phyloP scores from a whole-genome alignment of 2,797 vertebrate species.

The Spea hammondii region DNA sequence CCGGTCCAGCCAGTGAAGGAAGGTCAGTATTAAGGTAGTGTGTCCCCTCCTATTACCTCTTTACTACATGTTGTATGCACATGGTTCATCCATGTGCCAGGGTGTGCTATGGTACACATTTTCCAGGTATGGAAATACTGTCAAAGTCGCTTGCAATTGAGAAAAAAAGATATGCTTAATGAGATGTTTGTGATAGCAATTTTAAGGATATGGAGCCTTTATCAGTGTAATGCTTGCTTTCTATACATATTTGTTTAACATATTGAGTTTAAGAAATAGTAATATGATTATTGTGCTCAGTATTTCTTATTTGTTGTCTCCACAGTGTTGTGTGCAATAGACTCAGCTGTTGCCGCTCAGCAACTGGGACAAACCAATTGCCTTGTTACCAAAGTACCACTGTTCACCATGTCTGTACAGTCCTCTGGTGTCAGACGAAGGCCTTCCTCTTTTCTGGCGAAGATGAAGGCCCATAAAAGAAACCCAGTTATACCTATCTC shows the following conservation, averaged over 20 bases:
- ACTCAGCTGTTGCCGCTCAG: not conserved
- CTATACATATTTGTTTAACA: not conserved
- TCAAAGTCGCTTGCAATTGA: no score
- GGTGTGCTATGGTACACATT: no score
- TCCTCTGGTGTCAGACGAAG: constrained; percentile 54
- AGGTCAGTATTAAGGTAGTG: constrained; percentile 86
- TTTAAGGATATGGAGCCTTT: no score
- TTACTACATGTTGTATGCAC: constrained; percentile 7
- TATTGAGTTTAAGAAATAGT: not conserved
- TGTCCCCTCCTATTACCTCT: constrained; percentile 58
- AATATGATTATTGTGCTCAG: not conserved
- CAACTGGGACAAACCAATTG: not conserved
- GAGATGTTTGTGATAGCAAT: not conserved
- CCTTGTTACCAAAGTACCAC: constrained; percentile 12
- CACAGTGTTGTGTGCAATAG: not conserved
- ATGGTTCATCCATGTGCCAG: not conserved
- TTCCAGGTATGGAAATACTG: not conserved
- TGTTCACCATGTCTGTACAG: constrained; percentile 24
- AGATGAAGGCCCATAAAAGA: constrained; percentile 74
- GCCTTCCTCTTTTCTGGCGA: constrained; percentile 64
- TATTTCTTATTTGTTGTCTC: constrained; percentile 12
- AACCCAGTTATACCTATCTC: constrained; percentile 79
- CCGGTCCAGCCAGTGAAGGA: constrained; percentile 72
- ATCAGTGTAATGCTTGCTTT: not conserved
- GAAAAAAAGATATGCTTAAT: no score